Base-by-base conservation (phyloP, 2,797 vertebrate species). In the Echeneis naucrates region DNA sequence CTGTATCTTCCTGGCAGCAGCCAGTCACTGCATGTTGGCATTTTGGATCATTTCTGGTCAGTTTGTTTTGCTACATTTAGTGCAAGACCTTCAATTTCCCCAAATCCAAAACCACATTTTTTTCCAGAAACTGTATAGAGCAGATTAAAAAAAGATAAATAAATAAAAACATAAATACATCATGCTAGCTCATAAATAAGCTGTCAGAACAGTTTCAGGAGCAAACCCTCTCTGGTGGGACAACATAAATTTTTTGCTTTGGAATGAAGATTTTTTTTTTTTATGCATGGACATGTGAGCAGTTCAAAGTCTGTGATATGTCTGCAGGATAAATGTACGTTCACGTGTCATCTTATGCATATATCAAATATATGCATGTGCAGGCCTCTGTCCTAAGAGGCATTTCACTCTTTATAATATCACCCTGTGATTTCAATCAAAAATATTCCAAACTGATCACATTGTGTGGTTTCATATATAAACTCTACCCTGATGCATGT, bases 121-220 rank as follows among this genome's bases (percentile, higher is more conserved):
- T 73, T 70, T 59, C 71, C 75, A 69, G 53, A 87, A 92, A 84
- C 77, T 73, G 44, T 81, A 77, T 73, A 77, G 62, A 82, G 75
- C 65, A 77, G 75, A 81, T 88, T 75, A 80, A 79, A 86, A 78
- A 84, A 83, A 80, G 61, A 89, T 64, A 61, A 91, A 89, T 88
- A 92, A 91, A 92, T 84, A 87, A 81, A 92, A 89, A 80, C 78
- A 89, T 90, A 89, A 91, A 90, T 92, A 91, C 60, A 85, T 76
- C 77, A 82, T 72, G 76, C 73, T 77, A 48, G 71, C 72, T 85
- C 77, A 79, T 84, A 77, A 87, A 88, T 72, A 85, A 81, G 76
- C 86, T 81, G 62, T 87, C 57, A 58, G 50, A 74, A 86, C 75
- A 72, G 57, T 80, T 78, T 85, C 37, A 83, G 73, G 55, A 84